Percentiles rank a stretch among this genome's conserved stretches.
phyloP scores from a whole-genome alignment of 92 coral and sea anemone genomes.

The Anthopleura xanthogrammica region DNA sequence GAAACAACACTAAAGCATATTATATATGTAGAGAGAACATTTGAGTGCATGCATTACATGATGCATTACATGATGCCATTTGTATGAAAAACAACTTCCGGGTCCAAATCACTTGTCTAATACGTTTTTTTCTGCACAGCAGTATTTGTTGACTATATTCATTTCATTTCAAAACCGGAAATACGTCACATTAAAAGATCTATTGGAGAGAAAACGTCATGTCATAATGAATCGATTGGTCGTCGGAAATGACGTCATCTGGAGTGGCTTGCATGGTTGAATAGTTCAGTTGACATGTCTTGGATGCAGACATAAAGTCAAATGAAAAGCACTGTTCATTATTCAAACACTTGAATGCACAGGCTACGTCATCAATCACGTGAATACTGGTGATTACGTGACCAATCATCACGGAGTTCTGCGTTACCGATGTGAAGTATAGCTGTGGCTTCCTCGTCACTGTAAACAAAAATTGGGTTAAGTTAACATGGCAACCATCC shows the following conservation, averaged over 20 bases:
- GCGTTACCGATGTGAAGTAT: conserved; percentile 19
- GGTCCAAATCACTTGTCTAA: too few species aligned
- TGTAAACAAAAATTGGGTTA: background rate
- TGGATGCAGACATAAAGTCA: conserved; percentile 32
- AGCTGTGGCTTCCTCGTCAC: conserved; percentile 25
- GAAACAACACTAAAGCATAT: too few species aligned
- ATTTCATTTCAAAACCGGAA: background rate
- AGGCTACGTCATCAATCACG: conserved; percentile 42
- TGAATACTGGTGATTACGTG: conserved; percentile 41
- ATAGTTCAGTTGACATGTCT: conserved; percentile 50
- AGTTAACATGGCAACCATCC: background rate
- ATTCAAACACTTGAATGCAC: conserved; percentile 54
- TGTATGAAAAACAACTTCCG: too few species aligned
- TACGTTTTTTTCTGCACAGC: background rate
- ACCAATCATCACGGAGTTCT: conserved; percentile 16
- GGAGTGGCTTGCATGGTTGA: conserved; percentile 32
- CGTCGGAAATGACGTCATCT: conserved; percentile 32
- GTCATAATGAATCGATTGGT: conserved; percentile 43
- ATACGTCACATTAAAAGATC: background rate
- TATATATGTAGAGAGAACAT: too few species aligned
- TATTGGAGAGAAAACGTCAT: conserved; percentile 40
- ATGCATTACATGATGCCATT: too few species aligned
- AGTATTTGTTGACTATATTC: too few species aligned
- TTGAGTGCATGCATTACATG: too few species aligned
- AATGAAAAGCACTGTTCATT: conserved; percentile 50